Percentiles rank a stretch among this genome's conserved stretches.
These are phyloP conservation scores for Ophraella communa DNA, from an alignment of 2,888 invertebrate species.

Conservation along the genomic window DNA sequence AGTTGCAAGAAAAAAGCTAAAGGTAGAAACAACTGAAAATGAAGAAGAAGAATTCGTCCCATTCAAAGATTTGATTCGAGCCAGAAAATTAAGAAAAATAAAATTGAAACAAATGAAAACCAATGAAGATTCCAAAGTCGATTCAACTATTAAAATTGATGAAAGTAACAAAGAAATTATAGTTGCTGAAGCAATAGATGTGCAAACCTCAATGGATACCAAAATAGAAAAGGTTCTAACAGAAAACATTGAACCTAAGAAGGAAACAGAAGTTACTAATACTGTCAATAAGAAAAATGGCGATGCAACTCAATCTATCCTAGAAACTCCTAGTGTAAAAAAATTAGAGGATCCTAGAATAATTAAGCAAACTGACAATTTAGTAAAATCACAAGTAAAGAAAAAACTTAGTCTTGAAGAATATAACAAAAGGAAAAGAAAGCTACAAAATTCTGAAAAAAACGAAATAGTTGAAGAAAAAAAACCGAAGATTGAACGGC, in stretches of 20 bases:
- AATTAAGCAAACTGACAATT: not conserved
- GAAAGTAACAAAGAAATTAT: slow-evolving; percentile 27
- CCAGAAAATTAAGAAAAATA: slow-evolving; percentile 45
- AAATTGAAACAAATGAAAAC: slow-evolving; percentile 38
- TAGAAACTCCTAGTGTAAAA: not conserved
- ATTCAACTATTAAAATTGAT: slow-evolving; percentile 36
- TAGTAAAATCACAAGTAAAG: slow-evolving; percentile 27
- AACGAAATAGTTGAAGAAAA: slow-evolving; percentile 20
- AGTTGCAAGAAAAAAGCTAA: slow-evolving; percentile 22
- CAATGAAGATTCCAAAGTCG: slow-evolving; percentile 32
- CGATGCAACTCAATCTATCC: not conserved
- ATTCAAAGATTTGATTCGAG: slow-evolving; percentile 44
- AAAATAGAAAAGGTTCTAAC: not conserved
- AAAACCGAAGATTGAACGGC: slow-evolving; percentile 23
- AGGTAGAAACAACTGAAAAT: slow-evolving; percentile 1
- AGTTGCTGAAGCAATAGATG: not conserved
- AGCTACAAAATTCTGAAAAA: slow-evolving; percentile 22
- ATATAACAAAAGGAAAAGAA: slow-evolving; percentile 48
- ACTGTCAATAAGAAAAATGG: not conserved
- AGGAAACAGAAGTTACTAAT: not conserved
- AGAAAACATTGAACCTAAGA: not conserved
- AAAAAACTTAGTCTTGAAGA: slow-evolving; percentile 47
- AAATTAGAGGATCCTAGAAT: slow-evolving; percentile 29
- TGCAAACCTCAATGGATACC: not conserved
- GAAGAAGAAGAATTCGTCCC: slow-evolving; percentile 44